Evolutionary conservation across 1,140 invertebrate genomes (phyloP), one percentile per base, ranked within the genome.

Genomic region (Drosophila lacertosa): DNA sequence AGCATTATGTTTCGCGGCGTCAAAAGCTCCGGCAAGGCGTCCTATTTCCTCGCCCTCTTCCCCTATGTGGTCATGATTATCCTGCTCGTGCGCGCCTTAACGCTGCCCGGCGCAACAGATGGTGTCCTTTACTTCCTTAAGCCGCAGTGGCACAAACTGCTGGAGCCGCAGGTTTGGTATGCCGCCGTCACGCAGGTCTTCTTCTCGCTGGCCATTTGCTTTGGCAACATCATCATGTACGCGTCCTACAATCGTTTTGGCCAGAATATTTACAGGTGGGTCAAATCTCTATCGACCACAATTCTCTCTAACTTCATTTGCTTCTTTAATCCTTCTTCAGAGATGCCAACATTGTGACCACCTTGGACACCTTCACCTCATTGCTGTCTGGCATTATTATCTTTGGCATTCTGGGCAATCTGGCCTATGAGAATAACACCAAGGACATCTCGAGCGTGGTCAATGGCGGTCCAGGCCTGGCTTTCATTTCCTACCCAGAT

Each of bases 401-500:
- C 60, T 98, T 98, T 84, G 96, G 96, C 0, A 95, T 98, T 42
- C 92, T 98, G 37, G 96, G 97, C 4, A 95, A 95, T 78, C 89
- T 96, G 63, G 95, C 95, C 0, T 92, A 94, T 68, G 94, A 95
- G 77, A 92, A 94, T 13, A 93, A 93, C n/a, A 92, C 92, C 6
- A 92, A 92, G 3, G 89, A 91, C 33, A 91, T 91, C 4, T 29
- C 74, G 1, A 89, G 74, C 32, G 90, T 95, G 0, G 94, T 95
- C 0, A 92, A 93, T 55, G 93, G 93, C 2, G 94, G 94, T 4
- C 92, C 94, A 29, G 95, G 95, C 1, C 91, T 95, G 32, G 95
- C 95, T 3, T 95, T 96, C 71, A 93, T 97, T 15, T 97, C 96
- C 0, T 98, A 98, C 91, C 97, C 97, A 0, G 96, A 97, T 77